Base-by-base conservation (phyloP, 2,888 invertebrate species). In the Heteropelma amictum region DNA sequence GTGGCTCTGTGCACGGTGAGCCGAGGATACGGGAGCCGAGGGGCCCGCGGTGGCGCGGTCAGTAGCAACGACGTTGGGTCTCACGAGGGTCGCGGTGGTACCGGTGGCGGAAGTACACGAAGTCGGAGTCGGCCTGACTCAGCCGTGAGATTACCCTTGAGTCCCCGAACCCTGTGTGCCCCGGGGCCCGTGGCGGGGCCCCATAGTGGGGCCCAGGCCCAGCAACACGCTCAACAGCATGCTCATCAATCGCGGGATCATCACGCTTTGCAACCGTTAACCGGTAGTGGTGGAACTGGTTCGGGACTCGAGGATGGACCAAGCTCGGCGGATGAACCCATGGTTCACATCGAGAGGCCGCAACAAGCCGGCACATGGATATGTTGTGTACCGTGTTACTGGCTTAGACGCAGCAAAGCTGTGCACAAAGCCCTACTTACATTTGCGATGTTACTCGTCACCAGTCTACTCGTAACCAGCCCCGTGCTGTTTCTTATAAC, bases 361-460 rank as follows among this genome's bases (percentile, higher is more conserved):
- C 79, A 77, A 56, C 82, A 82, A 19, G 86, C 90, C 8, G 89
- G 92, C 51, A 90, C 90, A 45, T 92, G 92, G 92, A 90, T 92
- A 72, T 92, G 92, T 78, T 92, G 92, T 82, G 90, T 91, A 33
- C 92, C 92, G 1, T 92, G 92, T 74, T 86, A 89, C 76, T 92
- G 92, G 92, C 83, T 92, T 10, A 88, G 91, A 10, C 90, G 91
- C 21, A 92, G 92, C 79, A 90, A 91, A 72, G 91, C 92, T 40
- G 92, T 92, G 47, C 92, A 92, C 85, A 92, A 92, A 88, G 92
- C 92, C 74, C 90, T 92, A 10, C 90, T 92, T 70, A 92, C 92
- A 40, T 90, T 92, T 73, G 92, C 92, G 30, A 92, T 92, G 72
- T 85, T 92, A n/a, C 84, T 92, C 72, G 92, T 92, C 47, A 92